Base-by-base conservation (phyloP, 2,888 invertebrate genomes). In the Polymixis flavicincta region DNA sequence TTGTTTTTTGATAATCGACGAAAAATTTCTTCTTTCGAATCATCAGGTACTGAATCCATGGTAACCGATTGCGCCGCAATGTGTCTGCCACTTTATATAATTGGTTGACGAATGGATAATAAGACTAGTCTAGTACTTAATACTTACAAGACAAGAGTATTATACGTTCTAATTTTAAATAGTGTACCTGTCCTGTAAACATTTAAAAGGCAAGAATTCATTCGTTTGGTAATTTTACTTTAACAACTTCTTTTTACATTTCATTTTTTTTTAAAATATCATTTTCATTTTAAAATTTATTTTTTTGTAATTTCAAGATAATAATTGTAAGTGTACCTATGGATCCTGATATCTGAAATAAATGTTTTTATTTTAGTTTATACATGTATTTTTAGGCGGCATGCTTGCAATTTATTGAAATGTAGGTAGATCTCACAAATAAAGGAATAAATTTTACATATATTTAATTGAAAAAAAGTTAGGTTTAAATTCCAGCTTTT, bases 141-240 rank as follows among this genome's bases (percentile, higher is more conserved):
- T 48, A 66, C 6, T 4, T n/a, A 37, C 3, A 42, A n/a, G 6
- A 76, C 11, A n/a, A 45, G 45, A 13, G 6, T 48, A 37, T 45
- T 54, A 32, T n/a, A n/a, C n/a, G n/a, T 78, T 54, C 32, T 25
- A 45, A 52, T 37, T 52, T 67, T 48, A 19, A n/a, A 25, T 45
- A 28, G 17, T 28, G 22, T 55, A 32, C 19, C 55, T 25, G 19
- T 22, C 19, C 9, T 74, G 32, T 55, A 11, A 61, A 19, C 14
- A 37, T 37, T 37, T 42, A 14, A 25, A 25, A 28, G 11, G 7
- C 52, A 54, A 52, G 71, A 32, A 19, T 28, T 17, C 0, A 42
- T 42, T 73, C 45, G 1, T n/a, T 37, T 32, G 22, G 19, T 32
- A 37, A 37, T 11, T 42, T 60, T 32, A 60, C 7, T 37, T 66